Evolutionary conservation across 64 coral and sea anemone genomes (phyloP).

Genomic region (Pachyseris speciosa): DNA sequence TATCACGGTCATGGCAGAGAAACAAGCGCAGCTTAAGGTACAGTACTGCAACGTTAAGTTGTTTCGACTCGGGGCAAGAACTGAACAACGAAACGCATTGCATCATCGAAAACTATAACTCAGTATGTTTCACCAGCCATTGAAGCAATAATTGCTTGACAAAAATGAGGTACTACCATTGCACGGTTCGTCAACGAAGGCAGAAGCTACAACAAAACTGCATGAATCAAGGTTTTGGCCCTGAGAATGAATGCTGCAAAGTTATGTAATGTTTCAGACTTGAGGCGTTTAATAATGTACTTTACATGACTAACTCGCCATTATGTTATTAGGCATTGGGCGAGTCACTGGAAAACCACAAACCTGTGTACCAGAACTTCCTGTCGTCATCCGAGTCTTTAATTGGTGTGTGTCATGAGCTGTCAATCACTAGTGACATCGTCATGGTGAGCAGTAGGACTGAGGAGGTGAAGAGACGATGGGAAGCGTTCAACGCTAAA

Average conservation of each 20-base stretch:
- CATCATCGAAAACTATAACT: not conserved
- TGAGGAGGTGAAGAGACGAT: conserved; percentile 87
- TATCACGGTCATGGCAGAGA: conserved; percentile 67
- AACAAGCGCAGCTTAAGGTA: conserved; percentile 85
- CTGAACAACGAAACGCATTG: not conserved
- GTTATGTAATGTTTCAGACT: too few species aligned
- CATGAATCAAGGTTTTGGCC: too few species aligned
- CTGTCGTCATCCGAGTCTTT: conserved; percentile 72
- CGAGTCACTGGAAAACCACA: conserved; percentile 69
- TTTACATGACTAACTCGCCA: not conserved
- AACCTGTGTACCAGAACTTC: conserved; percentile 75
- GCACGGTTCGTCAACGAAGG: too few species aligned
- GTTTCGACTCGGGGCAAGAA: too few species aligned
- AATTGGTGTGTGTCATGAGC: conserved; percentile 87
- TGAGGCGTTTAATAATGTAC: too few species aligned
- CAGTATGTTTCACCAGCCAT: too few species aligned
- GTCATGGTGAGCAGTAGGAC: conserved; percentile 81
- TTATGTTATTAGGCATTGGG: conserved; percentile 52
- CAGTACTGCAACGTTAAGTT: not conserved
- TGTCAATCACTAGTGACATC: conserved; percentile 81
- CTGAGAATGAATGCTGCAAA: too few species aligned
- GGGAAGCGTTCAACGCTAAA: conserved; percentile 70
- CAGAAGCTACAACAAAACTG: too few species aligned
- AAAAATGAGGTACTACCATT: too few species aligned
- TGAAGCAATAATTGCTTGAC: not conserved